phyloP scores from a whole-genome alignment of 2,888 invertebrate genomes.

The Drosophila yooni region DNA sequence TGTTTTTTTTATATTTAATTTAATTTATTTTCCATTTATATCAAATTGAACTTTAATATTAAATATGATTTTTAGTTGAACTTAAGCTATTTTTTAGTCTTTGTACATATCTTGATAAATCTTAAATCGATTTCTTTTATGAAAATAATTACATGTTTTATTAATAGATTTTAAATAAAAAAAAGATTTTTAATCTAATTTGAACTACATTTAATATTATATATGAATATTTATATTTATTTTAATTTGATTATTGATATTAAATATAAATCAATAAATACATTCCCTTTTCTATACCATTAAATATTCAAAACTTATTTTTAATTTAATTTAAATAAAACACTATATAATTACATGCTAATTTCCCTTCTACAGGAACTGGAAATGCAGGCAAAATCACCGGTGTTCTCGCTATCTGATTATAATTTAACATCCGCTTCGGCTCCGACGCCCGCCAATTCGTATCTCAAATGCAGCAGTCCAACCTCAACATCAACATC shows the following conservation, averaged over 20 bases:
- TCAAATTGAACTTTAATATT: neutral
- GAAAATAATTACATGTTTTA: neutral
- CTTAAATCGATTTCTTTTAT: neutral
- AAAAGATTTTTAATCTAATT: neutral
- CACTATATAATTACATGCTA: neutral
- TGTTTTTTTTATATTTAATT: neutral
- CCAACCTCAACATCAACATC: conserved; percentile 66
- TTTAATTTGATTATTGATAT: neutral
- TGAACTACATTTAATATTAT: neutral
- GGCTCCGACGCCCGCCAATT: conserved; percentile 83
- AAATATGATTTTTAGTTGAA: neutral
- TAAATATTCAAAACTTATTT: neutral
- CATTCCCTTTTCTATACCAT: neutral
- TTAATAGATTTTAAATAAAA: neutral
- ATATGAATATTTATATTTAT: neutral
- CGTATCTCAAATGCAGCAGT: conserved; percentile 84
- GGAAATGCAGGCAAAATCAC: conserved; percentile 91
- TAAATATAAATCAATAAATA: neutral
- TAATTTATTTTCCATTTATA: neutral
- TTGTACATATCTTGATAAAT: neutral
- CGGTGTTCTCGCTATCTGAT: conserved; percentile 89
- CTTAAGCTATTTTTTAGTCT: neutral
- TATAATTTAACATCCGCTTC: conserved; percentile 86
- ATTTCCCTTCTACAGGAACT: conserved; percentile 87
- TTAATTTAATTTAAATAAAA: conserved; percentile 11